Conservation (phyloP, 2,888 invertebrate species). For the Geophilus truncorum region DNA sequence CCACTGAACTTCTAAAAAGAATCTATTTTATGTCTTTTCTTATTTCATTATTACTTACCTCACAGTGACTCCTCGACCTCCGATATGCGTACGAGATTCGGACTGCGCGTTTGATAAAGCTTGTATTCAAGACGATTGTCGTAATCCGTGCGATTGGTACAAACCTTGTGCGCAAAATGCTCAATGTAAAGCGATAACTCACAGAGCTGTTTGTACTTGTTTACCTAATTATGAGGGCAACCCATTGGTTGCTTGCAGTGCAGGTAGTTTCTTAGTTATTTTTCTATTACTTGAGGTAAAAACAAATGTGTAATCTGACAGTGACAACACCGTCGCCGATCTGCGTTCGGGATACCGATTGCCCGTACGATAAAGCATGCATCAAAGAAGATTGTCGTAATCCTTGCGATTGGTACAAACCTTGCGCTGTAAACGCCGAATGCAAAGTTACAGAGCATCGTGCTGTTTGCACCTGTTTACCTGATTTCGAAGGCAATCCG, state of each 20-base stretch:
- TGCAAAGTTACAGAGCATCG: constrained; percentile 77
- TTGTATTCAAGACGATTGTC: constrained; percentile 77
- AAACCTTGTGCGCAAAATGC: constrained; percentile 79
- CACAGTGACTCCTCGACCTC: constrained; percentile 16
- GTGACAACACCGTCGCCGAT: constrained; percentile 25
- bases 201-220: constrained; percentile 67
- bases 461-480: constrained; percentile 79
- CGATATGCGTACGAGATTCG: constrained; percentile 35
- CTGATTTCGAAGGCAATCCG: constrained; percentile 60
- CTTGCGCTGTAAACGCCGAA: constrained; percentile 77
- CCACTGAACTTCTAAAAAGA: not conserved
- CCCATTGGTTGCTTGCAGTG: constrained; percentile 39
- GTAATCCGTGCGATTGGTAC: constrained; percentile 61
- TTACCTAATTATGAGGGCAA: constrained; percentile 59
- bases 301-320: not conserved
- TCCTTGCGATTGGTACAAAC: constrained; percentile 66
- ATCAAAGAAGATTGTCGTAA: constrained; percentile 73
- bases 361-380: constrained; percentile 51
- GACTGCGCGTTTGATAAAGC: constrained; percentile 56
- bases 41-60: not conserved
- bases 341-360: constrained; percentile 34
- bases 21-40: not conserved
- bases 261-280: constrained; percentile 32
- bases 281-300: not conserved
- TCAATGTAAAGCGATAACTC: constrained; percentile 66